Base-by-base conservation (phyloP, 1,140 invertebrate genomes). In the Platyscapa corneri region DNA sequence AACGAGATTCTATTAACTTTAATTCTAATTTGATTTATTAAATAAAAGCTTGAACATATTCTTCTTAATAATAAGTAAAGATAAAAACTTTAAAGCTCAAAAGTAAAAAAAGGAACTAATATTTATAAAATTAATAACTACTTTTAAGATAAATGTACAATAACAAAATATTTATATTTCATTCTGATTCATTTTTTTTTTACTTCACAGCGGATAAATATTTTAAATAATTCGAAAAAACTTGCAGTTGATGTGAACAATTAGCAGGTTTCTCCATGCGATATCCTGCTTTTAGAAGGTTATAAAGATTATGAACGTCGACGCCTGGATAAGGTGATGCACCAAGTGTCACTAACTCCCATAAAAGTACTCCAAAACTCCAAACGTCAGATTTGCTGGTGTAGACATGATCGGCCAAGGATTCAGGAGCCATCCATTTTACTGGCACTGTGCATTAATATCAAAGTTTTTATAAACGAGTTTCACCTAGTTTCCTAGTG, bases 301-400 rank as follows among this genome's bases (percentile, higher is more conserved):
- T 95, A 91, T 96, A 97, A 14, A 98, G 94, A 90, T 96, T 96
- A 88, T 97, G 96, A 3, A 96, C 95, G 39, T 96, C 95, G 23
- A 97, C 95, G 56, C 96, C 96, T 0, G 97, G 97, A 92, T 97
- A 97, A 12, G 96, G 96, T 2, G 95, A 95, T 0, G 96, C 95
- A 79, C 96, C 97, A 72, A 98, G 91, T 0, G 97, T 98, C 0
- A 97, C 95, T 87, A 99, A 94, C 92, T 99, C 98, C 97, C 98
- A 98, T 27, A 98, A 93, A 3, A 98, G 94, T 0, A 98, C 95
- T 0, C 98, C 97, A 91, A 96, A 98, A 37, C 97, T 97, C 98
- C 98, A 98, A 2, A 98, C 97, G 93, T 98, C 97, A 27, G 97
- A 97, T 94, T 98, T 97, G 87, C 95, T 96, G 20, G 97, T 98